Conservation (phyloP, 1,140 invertebrate species). For the Drosophila nigrodunni region DNA sequence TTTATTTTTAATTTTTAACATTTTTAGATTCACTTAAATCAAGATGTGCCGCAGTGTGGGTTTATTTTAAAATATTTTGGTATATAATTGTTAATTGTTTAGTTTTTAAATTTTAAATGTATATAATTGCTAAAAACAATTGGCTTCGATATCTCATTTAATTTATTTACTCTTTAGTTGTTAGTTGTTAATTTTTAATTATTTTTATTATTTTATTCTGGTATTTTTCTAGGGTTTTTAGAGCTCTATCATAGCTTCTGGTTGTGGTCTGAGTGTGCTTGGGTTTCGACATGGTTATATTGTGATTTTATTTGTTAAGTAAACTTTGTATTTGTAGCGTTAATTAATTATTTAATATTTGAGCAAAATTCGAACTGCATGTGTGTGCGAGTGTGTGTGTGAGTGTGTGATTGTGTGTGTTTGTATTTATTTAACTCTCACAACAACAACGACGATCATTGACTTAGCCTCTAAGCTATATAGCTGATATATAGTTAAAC, state of each 20-base stretch:
- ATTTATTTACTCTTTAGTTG: neutral
- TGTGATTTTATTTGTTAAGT: neutral
- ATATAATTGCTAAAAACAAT: conserved; percentile 83
- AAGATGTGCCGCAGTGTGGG: conserved; percentile 57
- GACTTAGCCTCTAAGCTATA: conserved; percentile 34
- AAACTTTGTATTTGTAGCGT: conserved; percentile 46
- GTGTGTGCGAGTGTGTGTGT: conserved; percentile 7
- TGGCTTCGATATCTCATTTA: conserved; percentile 66
- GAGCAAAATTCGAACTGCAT: conserved; percentile 78
- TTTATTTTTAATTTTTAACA: conserved; percentile 41
- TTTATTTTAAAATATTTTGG: conserved; percentile 53
- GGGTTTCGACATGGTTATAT: conserved; percentile 25
- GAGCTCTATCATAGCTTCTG: conserved; percentile 27
- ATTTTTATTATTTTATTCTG: conserved; percentile 44
- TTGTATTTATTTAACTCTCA: conserved; percentile 60
- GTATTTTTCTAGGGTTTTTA: conserved; percentile 44
- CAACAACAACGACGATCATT: conserved; percentile 67
- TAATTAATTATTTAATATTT: conserved; percentile 62
- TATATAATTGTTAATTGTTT: conserved; percentile 25
- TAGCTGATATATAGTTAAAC: conserved; percentile 22
- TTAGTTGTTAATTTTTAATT: conserved; percentile 20
- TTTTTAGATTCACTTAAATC: conserved; percentile 32
- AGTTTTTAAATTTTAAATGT: conserved; percentile 46
- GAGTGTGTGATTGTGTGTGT: no score
- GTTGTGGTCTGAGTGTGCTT: conserved; percentile 29